These are phyloP conservation scores for Microchrysa polita DNA, from an alignment of 2,888 invertebrate species.

Conservation along the genomic window DNA sequence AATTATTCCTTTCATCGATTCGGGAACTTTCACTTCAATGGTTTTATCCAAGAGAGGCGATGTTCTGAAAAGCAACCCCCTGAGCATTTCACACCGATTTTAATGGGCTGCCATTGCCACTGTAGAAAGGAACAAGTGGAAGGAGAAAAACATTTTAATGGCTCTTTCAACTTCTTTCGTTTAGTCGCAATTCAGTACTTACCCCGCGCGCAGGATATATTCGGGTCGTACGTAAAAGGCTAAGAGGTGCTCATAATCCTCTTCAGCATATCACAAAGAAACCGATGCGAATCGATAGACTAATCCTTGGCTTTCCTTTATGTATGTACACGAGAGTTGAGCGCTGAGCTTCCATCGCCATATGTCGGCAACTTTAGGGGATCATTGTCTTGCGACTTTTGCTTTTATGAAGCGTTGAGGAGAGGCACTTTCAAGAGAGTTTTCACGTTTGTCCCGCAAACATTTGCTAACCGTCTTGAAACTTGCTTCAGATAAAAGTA, in stretches of 20 bases:
- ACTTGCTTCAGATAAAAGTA: neutral
- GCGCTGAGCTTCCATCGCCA: neutral
- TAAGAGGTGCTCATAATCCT: constrained; percentile 1
- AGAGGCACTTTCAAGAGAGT: neutral
- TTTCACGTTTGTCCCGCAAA: neutral
- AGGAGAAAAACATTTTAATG: too few species aligned
- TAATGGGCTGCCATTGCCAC: neutral
- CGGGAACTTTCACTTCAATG: neutral
- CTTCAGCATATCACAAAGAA: neutral
- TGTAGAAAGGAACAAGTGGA: neutral
- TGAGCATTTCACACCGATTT: constrained; percentile 15
- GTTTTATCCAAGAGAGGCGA: neutral
- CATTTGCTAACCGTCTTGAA: neutral
- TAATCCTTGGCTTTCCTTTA: constrained; percentile 3
- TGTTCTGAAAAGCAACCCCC: neutral
- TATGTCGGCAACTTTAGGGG: neutral
- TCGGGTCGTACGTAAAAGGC: neutral
- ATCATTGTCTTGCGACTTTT: neutral
- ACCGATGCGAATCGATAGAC: constrained; percentile 14
- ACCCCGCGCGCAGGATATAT: neutral
- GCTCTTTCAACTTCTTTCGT: too few species aligned
- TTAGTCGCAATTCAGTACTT: too few species aligned
- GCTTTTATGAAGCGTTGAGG: constrained; percentile 4
- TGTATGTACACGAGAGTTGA: neutral
- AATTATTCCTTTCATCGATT: neutral